Conservation (phyloP, 30 jellyfish, hydroid and myxozoan species). For the Calvadosia cruxmelitensis region DNA sequence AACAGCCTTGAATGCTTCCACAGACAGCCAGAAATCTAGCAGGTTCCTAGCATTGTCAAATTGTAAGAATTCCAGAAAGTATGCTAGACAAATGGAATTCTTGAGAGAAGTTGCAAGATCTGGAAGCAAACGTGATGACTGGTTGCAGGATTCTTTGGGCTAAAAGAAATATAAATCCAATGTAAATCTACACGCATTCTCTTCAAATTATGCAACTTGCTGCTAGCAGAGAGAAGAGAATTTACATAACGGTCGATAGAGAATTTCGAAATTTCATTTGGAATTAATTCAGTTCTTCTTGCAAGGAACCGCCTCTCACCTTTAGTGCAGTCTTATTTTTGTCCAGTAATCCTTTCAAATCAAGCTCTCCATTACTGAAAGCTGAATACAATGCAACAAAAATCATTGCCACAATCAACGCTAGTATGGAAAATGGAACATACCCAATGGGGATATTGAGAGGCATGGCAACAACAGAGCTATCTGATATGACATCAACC, state of each 20-base stretch:
- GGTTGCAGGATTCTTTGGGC: slow-evolving; percentile 66
- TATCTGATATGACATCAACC: too few relatives aligned
- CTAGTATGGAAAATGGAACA: too few relatives aligned
- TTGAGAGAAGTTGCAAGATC: slow-evolving; percentile 35
- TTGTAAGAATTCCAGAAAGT: slow-evolving; percentile 65
- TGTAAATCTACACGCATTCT: background rate
- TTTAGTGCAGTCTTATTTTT: slow-evolving; percentile 33
- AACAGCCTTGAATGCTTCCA: slow-evolving; percentile 65
- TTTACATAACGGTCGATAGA: too few relatives aligned
- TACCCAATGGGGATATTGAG: too few relatives aligned
- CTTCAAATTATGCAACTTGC: too few relatives aligned
- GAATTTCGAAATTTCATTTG: too few relatives aligned
- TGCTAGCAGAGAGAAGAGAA: too few relatives aligned
- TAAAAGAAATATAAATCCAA: slow-evolving; percentile 15
- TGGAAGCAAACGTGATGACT: slow-evolving; percentile 52
- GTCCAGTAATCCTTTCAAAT: slow-evolving; percentile 53
- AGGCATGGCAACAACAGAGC: too few relatives aligned
- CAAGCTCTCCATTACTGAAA: slow-evolving; percentile 21
- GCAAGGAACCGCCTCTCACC: too few relatives aligned
- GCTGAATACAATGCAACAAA: too few relatives aligned
- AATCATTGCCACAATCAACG: too few relatives aligned
- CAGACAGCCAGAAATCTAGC: slow-evolving; percentile 88
- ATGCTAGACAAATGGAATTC: slow-evolving; percentile 67
- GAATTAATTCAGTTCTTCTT: too few relatives aligned
- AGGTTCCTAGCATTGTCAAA: slow-evolving; percentile 29